Percentiles rank a stretch among this genome's conserved stretches.
Conservation (phyloP, 2,888 invertebrate genomes). For the Dascillus cervinus region DNA sequence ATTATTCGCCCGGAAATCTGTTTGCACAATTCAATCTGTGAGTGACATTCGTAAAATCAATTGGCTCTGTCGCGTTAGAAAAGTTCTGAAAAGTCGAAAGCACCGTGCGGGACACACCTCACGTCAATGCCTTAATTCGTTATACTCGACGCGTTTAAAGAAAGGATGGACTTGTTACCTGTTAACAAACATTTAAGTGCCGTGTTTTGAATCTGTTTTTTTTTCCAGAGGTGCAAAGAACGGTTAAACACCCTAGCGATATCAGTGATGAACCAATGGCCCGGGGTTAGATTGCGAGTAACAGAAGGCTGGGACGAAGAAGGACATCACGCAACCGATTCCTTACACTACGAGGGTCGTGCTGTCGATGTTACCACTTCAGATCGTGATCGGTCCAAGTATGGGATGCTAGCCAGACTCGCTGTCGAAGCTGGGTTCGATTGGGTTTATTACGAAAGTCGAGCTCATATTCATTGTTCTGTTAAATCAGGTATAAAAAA, state of each 20-base stretch:
- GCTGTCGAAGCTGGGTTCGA: slow-evolving; percentile 97
- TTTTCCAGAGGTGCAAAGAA: slow-evolving; percentile 89
- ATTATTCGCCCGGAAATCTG: no score
- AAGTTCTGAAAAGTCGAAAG: no score
- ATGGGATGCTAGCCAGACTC: slow-evolving; percentile 91
- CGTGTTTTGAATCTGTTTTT: no score
- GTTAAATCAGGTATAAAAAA: slow-evolving; percentile 81
- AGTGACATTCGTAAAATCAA: no score
- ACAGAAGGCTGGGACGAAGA: slow-evolving; percentile 96
- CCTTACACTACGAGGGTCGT: slow-evolving; percentile 92
- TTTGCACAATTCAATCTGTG: no score
- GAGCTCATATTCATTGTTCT: slow-evolving; percentile 92
- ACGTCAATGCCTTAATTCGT: no score
- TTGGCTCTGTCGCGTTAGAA: no score
- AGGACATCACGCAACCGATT: slow-evolving; percentile 66
- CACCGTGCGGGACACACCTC: no score
- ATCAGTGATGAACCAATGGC: slow-evolving; percentile 98
- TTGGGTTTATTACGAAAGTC: slow-evolving; percentile 95
- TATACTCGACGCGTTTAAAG: no score
- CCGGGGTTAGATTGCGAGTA: slow-evolving; percentile 84
- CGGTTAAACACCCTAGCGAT: slow-evolving; percentile 90
- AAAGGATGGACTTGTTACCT: no score
- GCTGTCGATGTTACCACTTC: slow-evolving; percentile 95
- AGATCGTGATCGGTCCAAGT: slow-evolving; percentile 86
- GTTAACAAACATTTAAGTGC: no score